Base-by-base conservation (phyloP, 53 echinoderm and acorn worm species). In the Echinarachnius parma region DNA sequence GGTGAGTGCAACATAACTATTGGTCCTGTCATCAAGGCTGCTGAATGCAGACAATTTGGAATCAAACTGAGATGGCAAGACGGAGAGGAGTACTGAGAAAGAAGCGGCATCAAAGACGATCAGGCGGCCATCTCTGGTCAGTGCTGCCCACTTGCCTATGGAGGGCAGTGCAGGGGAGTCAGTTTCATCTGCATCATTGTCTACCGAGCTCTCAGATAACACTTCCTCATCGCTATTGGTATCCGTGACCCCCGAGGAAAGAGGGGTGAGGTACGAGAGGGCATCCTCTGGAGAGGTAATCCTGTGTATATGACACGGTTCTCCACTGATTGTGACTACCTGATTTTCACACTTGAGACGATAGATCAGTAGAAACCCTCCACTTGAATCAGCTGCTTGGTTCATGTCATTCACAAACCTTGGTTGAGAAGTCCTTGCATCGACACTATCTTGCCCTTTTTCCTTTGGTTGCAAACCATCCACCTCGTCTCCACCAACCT, bases 141-240 rank as follows among this genome's bases (percentile, higher is more conserved):
- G 77, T 28, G 87, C 85, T 36, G 90, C 90, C 63, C 87, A 81
- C 31, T 86, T 86, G 34, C 91, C 91, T 25, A 83, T 74, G 8
- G 80, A 62, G 5, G 42, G 68, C 28, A 62, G 45, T 15, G 22
- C 21, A 2, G 61, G 28, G 4, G 59, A 61, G 28, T 72, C 60
- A 5, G 76, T 78, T 28, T 98, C 91, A 16, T 84, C 57, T 63
- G 88, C 86, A 54, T 83, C 91, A 16, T 44, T 62, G 3, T 71
- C 54, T 24, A 47, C 46, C 9, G 81, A 70, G n/a, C 74, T 28
- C 62, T 61, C 72, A n/a, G n/a, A n/a, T n/a, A n/a, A n/a, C n/a
- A n/a, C n/a, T 19, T 82, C 86, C 55, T 91, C 86, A 57, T 91
- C 91, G 27, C 86, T 86, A 10, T 58, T 53, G 14, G 67, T 46